phyloP scores from a whole-genome alignment of 1,140 invertebrate species.

The Saccostrea glomerata region DNA sequence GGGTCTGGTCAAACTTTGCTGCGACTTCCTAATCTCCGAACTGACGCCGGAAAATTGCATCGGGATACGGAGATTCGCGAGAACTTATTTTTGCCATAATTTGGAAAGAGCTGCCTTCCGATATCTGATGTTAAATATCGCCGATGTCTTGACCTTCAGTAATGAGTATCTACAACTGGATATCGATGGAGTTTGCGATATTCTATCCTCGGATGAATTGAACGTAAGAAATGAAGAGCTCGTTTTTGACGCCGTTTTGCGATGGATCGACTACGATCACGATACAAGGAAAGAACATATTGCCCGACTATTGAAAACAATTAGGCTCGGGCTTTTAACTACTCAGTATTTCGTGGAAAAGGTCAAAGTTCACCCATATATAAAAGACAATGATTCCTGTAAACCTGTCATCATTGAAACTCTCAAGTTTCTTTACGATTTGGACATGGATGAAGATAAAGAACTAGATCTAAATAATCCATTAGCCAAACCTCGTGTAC shows the following conservation, averaged over 20 bases:
- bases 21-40: slow-evolving; percentile 84
- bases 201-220: slow-evolving; percentile 96
- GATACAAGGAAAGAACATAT: slow-evolving; percentile 92
- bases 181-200: slow-evolving; percentile 94
- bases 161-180: slow-evolving; percentile 97
- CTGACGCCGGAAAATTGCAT: slow-evolving; percentile 89
- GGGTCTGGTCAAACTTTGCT: slow-evolving; percentile 88
- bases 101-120: slow-evolving; percentile 85
- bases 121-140: slow-evolving; percentile 71
- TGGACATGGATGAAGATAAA: slow-evolving; percentile 82
- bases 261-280: slow-evolving; percentile 98
- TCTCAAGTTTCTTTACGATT: slow-evolving; percentile 86
- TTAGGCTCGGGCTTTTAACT: slow-evolving; percentile 89
- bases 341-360: slow-evolving; percentile 88
- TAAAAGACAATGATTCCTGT: slow-evolving; percentile 84
- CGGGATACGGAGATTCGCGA: slow-evolving; percentile 89
- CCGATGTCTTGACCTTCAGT: slow-evolving; percentile 91
- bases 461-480: slow-evolving; percentile 71
- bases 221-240: slow-evolving; percentile 98
- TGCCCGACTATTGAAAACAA: slow-evolving; percentile 86
- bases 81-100: slow-evolving; percentile 86
- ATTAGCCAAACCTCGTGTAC: slow-evolving; percentile 71
- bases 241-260: slow-evolving; percentile 94
- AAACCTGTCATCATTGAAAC: slow-evolving; percentile 87
- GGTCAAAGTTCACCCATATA: slow-evolving; percentile 82